Percentiles rank a stretch among this genome's conserved stretches.
phyloP scores from a whole-genome alignment of 2,113 vertebrate genomes.

The Odobenus rosmarus region DNA sequence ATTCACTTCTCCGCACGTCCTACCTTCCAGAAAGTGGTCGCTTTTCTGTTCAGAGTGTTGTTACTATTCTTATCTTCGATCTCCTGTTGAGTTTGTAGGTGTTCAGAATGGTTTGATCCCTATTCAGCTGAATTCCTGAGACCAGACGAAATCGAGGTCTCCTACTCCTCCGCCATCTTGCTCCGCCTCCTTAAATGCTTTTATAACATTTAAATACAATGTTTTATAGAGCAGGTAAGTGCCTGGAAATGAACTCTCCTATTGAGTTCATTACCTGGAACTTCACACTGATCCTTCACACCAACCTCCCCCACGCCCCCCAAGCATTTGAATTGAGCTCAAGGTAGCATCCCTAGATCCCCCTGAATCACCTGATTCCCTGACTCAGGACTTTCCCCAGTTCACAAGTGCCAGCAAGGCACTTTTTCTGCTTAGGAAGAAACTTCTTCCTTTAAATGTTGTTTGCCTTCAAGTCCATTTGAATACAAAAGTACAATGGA shows the following conservation, averaged over 20 bases:
- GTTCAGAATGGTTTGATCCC: too few relatives aligned
- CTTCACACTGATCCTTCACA: background rate
- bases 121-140: too few relatives aligned
- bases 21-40: too few relatives aligned
- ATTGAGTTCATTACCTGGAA: background rate
- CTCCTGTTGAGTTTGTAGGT: too few relatives aligned
- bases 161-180: too few relatives aligned
- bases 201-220: background rate
- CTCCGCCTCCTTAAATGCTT: too few relatives aligned
- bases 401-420: background rate
- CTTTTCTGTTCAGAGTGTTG: too few relatives aligned
- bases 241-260: background rate
- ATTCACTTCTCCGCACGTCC: too few relatives aligned
- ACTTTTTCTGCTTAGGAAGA: slow-evolving; percentile 47
- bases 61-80: too few relatives aligned
- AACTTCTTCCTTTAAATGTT: slow-evolving; percentile 55
- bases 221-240: background rate
- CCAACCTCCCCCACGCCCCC: background rate
- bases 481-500: slow-evolving; percentile 59
- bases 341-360: rapidly evolving
- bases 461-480: slow-evolving; percentile 48
- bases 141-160: too few relatives aligned
- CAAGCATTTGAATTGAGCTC: background rate
- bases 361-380: background rate
- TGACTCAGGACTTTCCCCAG: slow-evolving; percentile 22